Evolutionary conservation across 2,797 vertebrate genomes (phyloP).

Genomic region (Mus caroli): DNA sequence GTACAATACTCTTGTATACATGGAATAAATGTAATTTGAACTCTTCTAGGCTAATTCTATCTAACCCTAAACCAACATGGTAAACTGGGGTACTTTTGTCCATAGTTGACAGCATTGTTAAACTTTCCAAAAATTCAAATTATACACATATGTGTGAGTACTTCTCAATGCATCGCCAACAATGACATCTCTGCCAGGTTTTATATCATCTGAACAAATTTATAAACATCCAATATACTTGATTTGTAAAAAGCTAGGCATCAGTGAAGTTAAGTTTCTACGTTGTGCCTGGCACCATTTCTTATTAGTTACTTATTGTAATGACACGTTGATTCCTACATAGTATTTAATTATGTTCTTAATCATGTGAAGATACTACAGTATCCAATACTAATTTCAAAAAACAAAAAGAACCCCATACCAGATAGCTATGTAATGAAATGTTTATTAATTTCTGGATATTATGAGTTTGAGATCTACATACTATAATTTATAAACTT

Average conservation of each 20-base stretch:
- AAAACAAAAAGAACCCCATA: constrained; percentile 41
- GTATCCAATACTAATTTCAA: not conserved
- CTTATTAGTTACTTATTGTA: not conserved
- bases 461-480: constrained; percentile 35
- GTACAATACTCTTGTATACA: not conserved
- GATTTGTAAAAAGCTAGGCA: not conserved
- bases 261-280: not conserved
- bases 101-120: not conserved
- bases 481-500: constrained; percentile 28
- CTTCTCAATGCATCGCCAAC: not conserved
- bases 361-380: constrained; percentile 6
- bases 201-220: not conserved
- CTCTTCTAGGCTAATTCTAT: not conserved
- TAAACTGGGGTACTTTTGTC: not conserved
- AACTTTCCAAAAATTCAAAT: not conserved
- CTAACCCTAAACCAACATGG: not conserved
- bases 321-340: constrained; percentile 13
- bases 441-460: constrained; percentile 55
- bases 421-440: not conserved
- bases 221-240: not conserved
- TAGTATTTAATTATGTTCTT: constrained; percentile 51
- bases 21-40: not conserved
- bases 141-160: not conserved
- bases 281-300: not conserved
- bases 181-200: not conserved